phyloP scores from a whole-genome alignment of 2,797 vertebrate species.

The Tauraco hartlaubi region DNA sequence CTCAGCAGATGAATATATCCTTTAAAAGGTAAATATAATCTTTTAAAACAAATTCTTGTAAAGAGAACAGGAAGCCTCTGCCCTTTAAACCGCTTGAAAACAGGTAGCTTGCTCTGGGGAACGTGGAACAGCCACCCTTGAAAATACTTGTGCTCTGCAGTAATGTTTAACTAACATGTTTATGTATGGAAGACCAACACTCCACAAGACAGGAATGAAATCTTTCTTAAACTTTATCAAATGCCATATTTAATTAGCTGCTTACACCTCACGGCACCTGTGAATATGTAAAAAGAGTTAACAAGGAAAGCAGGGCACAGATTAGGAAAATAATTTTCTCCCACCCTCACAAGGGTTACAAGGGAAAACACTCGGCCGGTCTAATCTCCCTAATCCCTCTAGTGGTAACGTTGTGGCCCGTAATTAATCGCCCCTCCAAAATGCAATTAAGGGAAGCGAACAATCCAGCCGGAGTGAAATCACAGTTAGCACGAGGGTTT shows the following conservation, averaged over 20 bases:
- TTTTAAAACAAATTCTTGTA: background rate
- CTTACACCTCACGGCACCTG: slow-evolving; percentile 1
- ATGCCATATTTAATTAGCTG: background rate
- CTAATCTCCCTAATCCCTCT: slow-evolving; percentile 57
- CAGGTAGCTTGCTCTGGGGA: background rate
- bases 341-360: background rate
- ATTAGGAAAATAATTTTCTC: slow-evolving; percentile 44
- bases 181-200: background rate
- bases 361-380: background rate
- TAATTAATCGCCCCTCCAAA: slow-evolving; percentile 58
- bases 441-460: slow-evolving; percentile 50
- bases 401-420: background rate
- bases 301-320: background rate
- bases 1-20: background rate
- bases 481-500: background rate
- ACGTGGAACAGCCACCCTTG: background rate
- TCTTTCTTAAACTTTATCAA: slow-evolving; percentile 32
- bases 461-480: background rate
- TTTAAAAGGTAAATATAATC: background rate
- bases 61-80: background rate
- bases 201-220: slow-evolving; percentile 25
- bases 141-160: background rate
- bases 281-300: slow-evolving; percentile 26
- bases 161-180: slow-evolving; percentile 50
- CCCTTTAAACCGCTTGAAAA: slow-evolving; percentile 38